A percentile compares a stretch with the other conserved stretches of the same genome.
Evolutionary conservation across 2,113 vertebrate species (phyloP).

Genomic region (Planiliza haematocheilus): DNA sequence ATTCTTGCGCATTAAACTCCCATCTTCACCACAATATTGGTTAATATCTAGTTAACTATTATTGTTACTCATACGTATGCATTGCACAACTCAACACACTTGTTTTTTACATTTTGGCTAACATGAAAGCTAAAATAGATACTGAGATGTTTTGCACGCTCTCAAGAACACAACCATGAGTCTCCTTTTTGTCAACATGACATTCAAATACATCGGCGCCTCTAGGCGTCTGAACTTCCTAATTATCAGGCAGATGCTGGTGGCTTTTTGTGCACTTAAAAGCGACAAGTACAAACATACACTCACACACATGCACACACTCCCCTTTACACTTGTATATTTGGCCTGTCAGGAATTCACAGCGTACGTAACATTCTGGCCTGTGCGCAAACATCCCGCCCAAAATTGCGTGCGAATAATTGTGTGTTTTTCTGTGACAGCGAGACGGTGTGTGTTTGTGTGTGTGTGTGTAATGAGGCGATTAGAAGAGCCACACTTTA

Average conservation of each 20-base stretch:
- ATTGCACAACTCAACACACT: neutral
- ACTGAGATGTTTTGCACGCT: no score
- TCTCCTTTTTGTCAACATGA: conserved; percentile 40
- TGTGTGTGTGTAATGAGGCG: conserved; percentile 27
- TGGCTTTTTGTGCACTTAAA: conserved; percentile 18
- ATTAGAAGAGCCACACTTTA: conserved; percentile 17
- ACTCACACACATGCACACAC: neutral
- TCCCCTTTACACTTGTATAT: neutral
- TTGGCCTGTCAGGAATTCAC: conserved; percentile 36
- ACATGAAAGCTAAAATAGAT: no score
- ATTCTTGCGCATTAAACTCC: no score
- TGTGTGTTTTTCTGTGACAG: conserved; percentile 43
- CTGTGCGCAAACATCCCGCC: conserved; percentile 13
- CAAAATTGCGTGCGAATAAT: conserved; percentile 16
- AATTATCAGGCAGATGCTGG: conserved; percentile 34
- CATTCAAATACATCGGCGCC: conserved; percentile 34
- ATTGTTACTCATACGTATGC: no score
- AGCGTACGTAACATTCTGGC: conserved; percentile 11
- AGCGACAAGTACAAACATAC: neutral
- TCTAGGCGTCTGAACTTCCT: conserved; percentile 35
- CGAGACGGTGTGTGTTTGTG: conserved; percentile 15
- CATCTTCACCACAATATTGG: neutral
- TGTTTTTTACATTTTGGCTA: neutral
- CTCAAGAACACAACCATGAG: conserved; percentile 1
- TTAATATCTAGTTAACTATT: no score